Conservation (phyloP, 2,888 invertebrate species). For the Dioctria rufipes region DNA sequence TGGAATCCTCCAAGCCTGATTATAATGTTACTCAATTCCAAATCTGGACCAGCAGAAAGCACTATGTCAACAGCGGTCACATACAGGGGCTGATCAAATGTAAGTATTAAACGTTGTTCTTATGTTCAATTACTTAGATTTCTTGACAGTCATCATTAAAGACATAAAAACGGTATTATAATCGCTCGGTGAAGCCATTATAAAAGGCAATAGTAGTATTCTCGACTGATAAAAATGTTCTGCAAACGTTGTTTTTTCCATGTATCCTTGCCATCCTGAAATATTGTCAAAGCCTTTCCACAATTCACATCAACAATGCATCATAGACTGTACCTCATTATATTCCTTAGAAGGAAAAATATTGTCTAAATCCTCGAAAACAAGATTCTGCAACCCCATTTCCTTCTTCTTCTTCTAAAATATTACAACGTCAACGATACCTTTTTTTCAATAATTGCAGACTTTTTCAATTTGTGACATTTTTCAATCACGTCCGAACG, state of each 20-base stretch:
- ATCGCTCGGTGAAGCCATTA: neutral
- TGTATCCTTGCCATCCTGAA: too few relatives aligned
- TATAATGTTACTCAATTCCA: neutral
- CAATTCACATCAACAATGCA: neutral
- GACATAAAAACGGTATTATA: neutral
- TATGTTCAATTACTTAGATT: too few relatives aligned
- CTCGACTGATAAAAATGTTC: too few relatives aligned
- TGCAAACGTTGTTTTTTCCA: too few relatives aligned
- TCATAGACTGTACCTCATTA: neutral
- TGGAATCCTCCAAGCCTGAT: slow-evolving; percentile 14
- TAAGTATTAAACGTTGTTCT: neutral
- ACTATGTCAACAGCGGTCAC: neutral
- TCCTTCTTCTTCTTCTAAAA: neutral
- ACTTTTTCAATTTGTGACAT: too few relatives aligned
- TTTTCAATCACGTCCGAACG: too few relatives aligned
- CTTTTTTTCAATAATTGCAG: too few relatives aligned
- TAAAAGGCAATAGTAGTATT: neutral
- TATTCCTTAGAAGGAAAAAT: too few relatives aligned
- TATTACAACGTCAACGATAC: too few relatives aligned
- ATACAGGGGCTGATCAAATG: slow-evolving; percentile 8
- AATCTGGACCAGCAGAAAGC: neutral
- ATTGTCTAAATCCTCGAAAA: too few relatives aligned
- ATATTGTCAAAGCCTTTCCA: neutral
- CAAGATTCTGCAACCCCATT: neutral
- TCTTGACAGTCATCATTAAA: too few relatives aligned